These are phyloP conservation scores for Pterois miles DNA, from an alignment of 2,797 vertebrate species.

Conservation along the genomic window DNA sequence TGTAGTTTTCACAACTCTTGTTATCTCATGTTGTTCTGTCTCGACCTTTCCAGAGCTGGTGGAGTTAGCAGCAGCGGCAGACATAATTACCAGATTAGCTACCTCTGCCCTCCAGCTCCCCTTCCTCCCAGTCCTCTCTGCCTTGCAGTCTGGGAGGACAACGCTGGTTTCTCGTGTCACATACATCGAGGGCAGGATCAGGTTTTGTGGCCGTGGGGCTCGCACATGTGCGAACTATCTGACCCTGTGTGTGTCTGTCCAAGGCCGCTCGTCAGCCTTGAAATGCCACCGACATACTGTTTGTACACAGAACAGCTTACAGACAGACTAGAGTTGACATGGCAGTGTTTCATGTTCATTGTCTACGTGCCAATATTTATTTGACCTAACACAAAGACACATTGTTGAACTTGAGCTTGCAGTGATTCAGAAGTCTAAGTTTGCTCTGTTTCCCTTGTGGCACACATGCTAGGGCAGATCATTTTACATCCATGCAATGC, in stretches of 20 bases:
- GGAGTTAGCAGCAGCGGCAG: slow-evolving; percentile 45
- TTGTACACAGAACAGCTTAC: not conserved
- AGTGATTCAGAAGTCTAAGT: slow-evolving; percentile 12
- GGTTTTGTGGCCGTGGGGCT: slow-evolving; percentile 50
- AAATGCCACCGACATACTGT: slow-evolving; percentile 43
- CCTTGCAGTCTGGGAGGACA: slow-evolving; percentile 19
- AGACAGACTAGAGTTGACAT: slow-evolving; percentile 1
- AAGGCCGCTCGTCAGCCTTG: slow-evolving; percentile 36
- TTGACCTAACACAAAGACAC: slow-evolving; percentile 47
- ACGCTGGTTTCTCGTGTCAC: slow-evolving; percentile 54
- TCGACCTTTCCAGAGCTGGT: slow-evolving; percentile 46
- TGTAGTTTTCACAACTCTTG: slow-evolving; percentile 59
- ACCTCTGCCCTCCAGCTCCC: slow-evolving; percentile 12
- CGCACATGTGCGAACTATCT: slow-evolving; percentile 56
- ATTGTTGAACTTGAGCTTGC: slow-evolving; percentile 14
- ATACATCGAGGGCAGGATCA: slow-evolving; percentile 38
- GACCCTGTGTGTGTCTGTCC: slow-evolving; percentile 26
- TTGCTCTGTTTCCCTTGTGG: slow-evolving; percentile 19
- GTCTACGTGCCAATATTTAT: slow-evolving; percentile 39
- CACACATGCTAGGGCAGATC: slow-evolving; percentile 26
- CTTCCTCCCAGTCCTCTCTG: slow-evolving; percentile 2
- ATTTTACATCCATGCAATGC: slow-evolving; percentile 29
- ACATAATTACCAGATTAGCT: slow-evolving; percentile 69
- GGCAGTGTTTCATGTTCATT: slow-evolving; percentile 1
- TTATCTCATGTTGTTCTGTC: slow-evolving; percentile 61